These are phyloP conservation scores for Chirona hameri DNA, from an alignment of 2,888 invertebrate genomes.

Conservation along the genomic window DNA sequence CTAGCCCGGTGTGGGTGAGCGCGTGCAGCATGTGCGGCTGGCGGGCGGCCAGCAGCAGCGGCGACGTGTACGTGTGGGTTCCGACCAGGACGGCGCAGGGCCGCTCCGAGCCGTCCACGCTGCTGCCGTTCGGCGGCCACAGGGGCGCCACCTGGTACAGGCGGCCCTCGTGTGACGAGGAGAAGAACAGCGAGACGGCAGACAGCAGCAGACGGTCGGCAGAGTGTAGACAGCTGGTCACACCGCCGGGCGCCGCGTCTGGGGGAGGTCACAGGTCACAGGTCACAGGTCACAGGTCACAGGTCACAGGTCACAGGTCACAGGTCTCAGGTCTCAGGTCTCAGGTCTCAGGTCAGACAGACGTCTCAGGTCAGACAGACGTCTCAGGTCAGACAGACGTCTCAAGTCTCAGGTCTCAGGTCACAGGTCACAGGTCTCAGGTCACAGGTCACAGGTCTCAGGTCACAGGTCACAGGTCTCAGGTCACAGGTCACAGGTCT, in stretches of 20 bases:
- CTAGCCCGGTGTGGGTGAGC: conserved; percentile 1
- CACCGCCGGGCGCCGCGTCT: conserved; percentile 33
- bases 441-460: too few relatives aligned
- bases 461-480: too few relatives aligned
- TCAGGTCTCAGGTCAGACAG: too few relatives aligned
- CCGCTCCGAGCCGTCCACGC: conserved; percentile 35
- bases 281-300: not conserved
- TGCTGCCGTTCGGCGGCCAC: not conserved
- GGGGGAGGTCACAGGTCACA: conserved; percentile 24
- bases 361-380: too few relatives aligned
- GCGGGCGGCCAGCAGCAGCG: conserved; percentile 5
- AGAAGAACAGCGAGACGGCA: conserved; percentile 61
- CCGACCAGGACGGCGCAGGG: conserved; percentile 37
- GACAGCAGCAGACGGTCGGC: conserved; percentile 47
- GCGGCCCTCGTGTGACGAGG: conserved; percentile 65
- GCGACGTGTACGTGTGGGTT: not conserved
- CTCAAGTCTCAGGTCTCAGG: too few relatives aligned
- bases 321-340: too few relatives aligned
- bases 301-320: too few relatives aligned
- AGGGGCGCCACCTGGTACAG: conserved; percentile 61
- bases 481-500: too few relatives aligned
- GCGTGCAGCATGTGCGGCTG: conserved; percentile 9
- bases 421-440: too few relatives aligned
- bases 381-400: too few relatives aligned
- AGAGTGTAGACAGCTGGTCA: conserved; percentile 38